These are phyloP conservation scores for Leptogaster cylindrica DNA, from an alignment of 2,888 invertebrate genomes.

Conservation along the genomic window DNA sequence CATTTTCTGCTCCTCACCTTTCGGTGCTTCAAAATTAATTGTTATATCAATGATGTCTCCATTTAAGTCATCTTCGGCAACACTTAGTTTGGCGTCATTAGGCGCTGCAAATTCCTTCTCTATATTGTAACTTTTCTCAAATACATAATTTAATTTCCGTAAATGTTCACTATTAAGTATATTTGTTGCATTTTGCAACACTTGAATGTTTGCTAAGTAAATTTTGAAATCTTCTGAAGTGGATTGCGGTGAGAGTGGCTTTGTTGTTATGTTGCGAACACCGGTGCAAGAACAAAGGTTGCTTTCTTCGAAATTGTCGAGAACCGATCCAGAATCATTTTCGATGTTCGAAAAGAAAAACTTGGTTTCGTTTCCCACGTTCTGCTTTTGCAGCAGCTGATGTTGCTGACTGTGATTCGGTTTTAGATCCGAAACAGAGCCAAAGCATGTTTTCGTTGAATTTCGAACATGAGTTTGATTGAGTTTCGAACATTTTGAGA, in stretches of 20 bases:
- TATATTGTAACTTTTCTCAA: constrained; percentile 66
- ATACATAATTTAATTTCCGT: constrained; percentile 66
- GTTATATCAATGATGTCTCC: constrained; percentile 39
- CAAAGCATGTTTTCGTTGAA: constrained; percentile 57
- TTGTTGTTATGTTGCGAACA: constrained; percentile 68
- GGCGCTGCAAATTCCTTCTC: constrained; percentile 40
- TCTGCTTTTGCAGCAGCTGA: neutral
- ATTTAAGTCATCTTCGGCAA: neutral
- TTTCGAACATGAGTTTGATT: constrained; percentile 53
- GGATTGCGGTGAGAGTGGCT: constrained; percentile 70
- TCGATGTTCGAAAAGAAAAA: too few species aligned
- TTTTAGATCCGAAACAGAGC: constrained; percentile 62
- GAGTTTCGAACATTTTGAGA: constrained; percentile 56
- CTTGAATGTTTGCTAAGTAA: constrained; percentile 75
- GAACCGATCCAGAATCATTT: constrained; percentile 55
- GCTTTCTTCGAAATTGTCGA: constrained; percentile 53
- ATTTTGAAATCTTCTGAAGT: constrained; percentile 74
- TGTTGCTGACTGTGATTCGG: constrained; percentile 49
- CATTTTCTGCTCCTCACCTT: constrained; percentile 69
- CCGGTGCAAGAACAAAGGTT: constrained; percentile 59
- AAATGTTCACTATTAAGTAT: constrained; percentile 68
- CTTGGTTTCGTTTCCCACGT: neutral
- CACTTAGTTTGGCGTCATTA: neutral
- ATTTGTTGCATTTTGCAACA: constrained; percentile 74
- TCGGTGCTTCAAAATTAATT: constrained; percentile 59